phyloP scores from a whole-genome alignment of 2,113 vertebrate species.

The Bostrychus sinensis region DNA sequence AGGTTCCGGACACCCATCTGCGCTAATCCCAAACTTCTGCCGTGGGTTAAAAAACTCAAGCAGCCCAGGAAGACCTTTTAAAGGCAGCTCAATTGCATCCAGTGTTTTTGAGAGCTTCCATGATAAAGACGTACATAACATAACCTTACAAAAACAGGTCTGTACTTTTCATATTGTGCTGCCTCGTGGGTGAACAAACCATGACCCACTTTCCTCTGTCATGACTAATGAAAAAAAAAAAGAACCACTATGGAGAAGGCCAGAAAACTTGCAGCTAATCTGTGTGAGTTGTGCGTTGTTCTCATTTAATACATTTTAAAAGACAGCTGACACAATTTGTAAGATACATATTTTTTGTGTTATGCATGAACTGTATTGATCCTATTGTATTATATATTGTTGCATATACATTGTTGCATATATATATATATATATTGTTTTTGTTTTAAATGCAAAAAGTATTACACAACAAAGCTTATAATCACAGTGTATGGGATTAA shows the following conservation, averaged over 20 bases:
- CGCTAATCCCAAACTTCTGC: not conserved
- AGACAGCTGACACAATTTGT: too few relatives aligned
- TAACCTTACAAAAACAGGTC: not conserved
- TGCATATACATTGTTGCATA: not conserved
- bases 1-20: conserved; percentile 15
- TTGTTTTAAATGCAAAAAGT: not conserved
- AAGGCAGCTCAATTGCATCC: not conserved
- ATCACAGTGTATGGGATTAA: not conserved
- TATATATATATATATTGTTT: too few relatives aligned
- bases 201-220: not conserved
- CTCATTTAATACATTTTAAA: not conserved
- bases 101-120: not conserved
- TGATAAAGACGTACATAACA: not conserved
- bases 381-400: not conserved
- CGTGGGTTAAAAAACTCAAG: fast-evolving
- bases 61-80: fast-evolving
- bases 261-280: not conserved
- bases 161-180: not conserved
- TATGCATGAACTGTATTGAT: not conserved
- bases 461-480: not conserved
- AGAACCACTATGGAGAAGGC: not conserved
- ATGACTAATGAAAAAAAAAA: not conserved
- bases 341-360: not conserved
- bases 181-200: not conserved
- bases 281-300: not conserved